These are phyloP conservation scores for Drosophila bipectinata DNA, from an alignment of 1,140 invertebrate species.

Conservation along the genomic window DNA sequence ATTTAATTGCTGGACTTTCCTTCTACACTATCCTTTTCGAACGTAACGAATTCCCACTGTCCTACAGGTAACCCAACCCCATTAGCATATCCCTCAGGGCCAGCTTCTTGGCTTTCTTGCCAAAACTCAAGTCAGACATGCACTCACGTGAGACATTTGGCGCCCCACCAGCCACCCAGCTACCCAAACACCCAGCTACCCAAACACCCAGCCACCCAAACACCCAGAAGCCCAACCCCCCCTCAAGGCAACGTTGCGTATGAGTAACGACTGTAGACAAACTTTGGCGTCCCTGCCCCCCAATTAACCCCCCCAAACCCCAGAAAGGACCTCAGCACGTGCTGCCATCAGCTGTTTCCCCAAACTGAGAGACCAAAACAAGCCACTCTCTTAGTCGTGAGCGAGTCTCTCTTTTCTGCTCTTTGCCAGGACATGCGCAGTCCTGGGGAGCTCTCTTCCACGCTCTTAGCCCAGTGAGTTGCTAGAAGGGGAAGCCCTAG, in stretches of 20 bases:
- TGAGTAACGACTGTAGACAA: conserved; percentile 60
- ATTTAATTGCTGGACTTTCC: conserved; percentile 32
- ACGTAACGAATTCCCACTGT: conserved; percentile 22
- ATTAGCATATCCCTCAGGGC: conserved; percentile 43
- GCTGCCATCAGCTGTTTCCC: conserved; percentile 44
- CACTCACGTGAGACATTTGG: conserved; percentile 35
- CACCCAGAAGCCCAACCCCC: conserved; percentile 17
- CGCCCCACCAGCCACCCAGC: conserved; percentile 32
- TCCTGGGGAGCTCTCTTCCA: conserved; percentile 10
- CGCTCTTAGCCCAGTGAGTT: conserved; percentile 21
- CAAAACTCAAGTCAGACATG: conserved; percentile 21
- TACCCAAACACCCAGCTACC: conserved; percentile 20
- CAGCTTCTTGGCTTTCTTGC: conserved; percentile 35
- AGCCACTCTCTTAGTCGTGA: conserved; percentile 12
- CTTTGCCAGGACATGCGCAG: conserved; percentile 31
- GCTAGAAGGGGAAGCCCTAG: conserved; percentile 4
- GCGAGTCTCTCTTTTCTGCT: conserved; percentile 1
- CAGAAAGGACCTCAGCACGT: conserved; percentile 32
- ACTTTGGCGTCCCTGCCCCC: conserved; percentile 14
- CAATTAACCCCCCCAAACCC: conserved; percentile 17
- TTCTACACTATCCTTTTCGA: conserved; percentile 13
- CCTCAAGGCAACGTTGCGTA: conserved; percentile 61
- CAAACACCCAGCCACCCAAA: conserved; percentile 17
- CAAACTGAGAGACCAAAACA: conserved; percentile 42
- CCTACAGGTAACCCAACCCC: conserved; percentile 44